Evolutionary conservation across 2,888 invertebrate genomes (phyloP).

Genomic region (Cremastobaeus sp.): DNA sequence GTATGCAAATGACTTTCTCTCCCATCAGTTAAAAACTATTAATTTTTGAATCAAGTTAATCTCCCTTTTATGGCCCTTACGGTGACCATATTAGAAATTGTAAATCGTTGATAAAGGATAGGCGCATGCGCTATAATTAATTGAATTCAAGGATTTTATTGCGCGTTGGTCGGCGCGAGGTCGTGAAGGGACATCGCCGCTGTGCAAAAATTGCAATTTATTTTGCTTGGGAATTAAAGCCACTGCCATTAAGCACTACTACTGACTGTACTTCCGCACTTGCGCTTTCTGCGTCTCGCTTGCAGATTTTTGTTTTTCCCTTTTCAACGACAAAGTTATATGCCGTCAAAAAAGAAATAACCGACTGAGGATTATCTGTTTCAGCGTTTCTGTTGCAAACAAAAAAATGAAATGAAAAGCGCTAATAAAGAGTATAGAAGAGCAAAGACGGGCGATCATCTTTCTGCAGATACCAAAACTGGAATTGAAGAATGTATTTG

Average conservation of each 20-base stretch:
- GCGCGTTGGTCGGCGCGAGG: constrained; percentile 55
- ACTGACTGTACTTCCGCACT: constrained; percentile 41
- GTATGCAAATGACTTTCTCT: no score
- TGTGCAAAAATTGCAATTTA: constrained; percentile 69
- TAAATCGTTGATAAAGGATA: constrained; percentile 8
- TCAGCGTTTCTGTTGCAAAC: constrained; percentile 43
- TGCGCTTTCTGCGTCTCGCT: constrained; percentile 37
- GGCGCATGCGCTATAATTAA: constrained; percentile 63
- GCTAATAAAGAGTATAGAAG: constrained; percentile 32
- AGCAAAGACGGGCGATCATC: constrained; percentile 36
- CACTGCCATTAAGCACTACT: constrained; percentile 56
- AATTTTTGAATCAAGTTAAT: no score
- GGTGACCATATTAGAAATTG: constrained; percentile 9
- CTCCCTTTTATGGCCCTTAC: no score
- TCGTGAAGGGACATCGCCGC: constrained; percentile 49
- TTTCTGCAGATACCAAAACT: constrained; percentile 45
- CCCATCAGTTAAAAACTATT: no score
- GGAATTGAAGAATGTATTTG: no score
- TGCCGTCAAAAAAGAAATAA: constrained; percentile 58
- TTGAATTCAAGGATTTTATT: constrained; percentile 65
- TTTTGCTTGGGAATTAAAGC: constrained; percentile 67
- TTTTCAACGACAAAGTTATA: constrained; percentile 57
- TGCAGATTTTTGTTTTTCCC: constrained; percentile 37
- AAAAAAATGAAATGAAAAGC: constrained; percentile 7
- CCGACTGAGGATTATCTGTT: constrained; percentile 59